These are phyloP conservation scores for Nomada hirtipes DNA, from an alignment of 2,888 invertebrate species.

Conservation along the genomic window DNA sequence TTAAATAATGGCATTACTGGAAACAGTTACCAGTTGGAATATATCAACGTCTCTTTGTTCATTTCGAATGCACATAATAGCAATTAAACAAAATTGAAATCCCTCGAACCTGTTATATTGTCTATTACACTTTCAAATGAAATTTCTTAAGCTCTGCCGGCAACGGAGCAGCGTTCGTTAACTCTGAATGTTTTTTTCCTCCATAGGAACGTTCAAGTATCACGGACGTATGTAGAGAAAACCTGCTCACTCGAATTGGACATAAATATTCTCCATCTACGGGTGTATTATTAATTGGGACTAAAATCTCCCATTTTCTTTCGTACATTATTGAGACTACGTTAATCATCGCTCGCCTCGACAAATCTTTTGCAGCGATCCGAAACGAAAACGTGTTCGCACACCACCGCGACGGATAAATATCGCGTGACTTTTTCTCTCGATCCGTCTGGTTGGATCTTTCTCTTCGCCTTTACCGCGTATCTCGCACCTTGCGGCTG, in stretches of 20 bases:
- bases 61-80: neutral
- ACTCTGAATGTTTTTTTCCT: neutral
- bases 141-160: neutral
- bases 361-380: neutral
- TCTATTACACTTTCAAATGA: conserved; percentile 10
- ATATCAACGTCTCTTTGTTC: neutral
- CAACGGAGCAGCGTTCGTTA: neutral
- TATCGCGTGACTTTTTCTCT: neutral
- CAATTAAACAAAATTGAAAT: neutral
- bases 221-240: neutral
- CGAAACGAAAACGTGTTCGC: neutral
- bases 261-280: neutral
- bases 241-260: neutral
- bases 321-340: no score
- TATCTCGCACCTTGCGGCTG: conserved; percentile 24
- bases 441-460: neutral
- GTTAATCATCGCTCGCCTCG: neutral
- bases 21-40: neutral
- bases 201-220: neutral
- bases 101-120: neutral
- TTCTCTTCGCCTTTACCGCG: conserved; percentile 14
- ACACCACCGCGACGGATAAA: conserved; percentile 9
- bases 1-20: neutral
- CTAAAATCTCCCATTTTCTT: no score
- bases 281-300: no score